Conservation (phyloP, 2,113 vertebrate genomes). For the Grantiella picta region DNA sequence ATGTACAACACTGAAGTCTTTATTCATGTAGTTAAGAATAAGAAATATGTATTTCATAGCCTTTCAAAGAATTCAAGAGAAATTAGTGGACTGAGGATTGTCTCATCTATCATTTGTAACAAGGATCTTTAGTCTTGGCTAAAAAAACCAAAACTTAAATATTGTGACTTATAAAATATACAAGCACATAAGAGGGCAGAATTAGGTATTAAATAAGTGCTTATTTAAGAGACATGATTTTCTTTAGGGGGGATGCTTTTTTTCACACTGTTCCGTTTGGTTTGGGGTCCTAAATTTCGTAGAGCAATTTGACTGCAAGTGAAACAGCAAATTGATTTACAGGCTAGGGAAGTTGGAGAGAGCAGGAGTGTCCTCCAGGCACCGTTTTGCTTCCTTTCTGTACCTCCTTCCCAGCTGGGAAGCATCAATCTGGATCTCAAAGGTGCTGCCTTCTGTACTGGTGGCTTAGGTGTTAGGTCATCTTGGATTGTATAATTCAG, state of each 20-base stretch:
- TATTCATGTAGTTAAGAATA: neutral
- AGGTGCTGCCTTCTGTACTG: neutral
- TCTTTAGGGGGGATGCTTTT: neutral
- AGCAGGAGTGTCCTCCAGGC: neutral
- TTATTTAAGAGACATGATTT: neutral
- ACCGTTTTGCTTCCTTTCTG: neutral
- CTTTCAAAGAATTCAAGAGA: neutral
- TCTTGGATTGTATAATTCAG: neutral
- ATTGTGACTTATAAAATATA: neutral
- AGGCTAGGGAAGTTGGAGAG: neutral
- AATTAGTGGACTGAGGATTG: neutral
- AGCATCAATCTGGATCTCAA: neutral
- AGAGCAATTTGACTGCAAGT: neutral
- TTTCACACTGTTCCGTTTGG: neutral
- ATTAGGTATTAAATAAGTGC: neutral
- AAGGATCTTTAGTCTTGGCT: neutral
- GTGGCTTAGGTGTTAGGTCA: neutral
- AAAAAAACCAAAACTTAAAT: neutral
- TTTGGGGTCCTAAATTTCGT: neutral
- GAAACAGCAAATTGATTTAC: neutral
- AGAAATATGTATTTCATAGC: neutral
- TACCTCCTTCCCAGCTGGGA: neutral
- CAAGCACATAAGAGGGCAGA: neutral
- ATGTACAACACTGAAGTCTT: neutral
- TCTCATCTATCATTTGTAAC: neutral